Evolutionary conservation across 2,113 vertebrate genomes (phyloP).

Genomic region (Zeus faber): DNA sequence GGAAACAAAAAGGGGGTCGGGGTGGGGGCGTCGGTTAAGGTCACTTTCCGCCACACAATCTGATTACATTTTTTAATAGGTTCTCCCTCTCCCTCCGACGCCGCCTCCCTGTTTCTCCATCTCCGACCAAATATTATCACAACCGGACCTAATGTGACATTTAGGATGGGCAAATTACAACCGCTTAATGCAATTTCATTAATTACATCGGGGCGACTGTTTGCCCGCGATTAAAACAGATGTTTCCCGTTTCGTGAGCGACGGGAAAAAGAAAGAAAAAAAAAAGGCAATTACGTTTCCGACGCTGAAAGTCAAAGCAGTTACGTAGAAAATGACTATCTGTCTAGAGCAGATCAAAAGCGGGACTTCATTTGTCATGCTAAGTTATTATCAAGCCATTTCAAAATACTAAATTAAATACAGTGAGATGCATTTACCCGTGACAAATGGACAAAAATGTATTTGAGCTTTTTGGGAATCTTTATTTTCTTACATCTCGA

Average conservation of each 20-base stretch:
- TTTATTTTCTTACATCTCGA: too few species aligned
- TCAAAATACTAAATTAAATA: conserved; percentile 27
- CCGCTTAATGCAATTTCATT: conserved; percentile 54
- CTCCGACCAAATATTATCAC: conserved; percentile 56
- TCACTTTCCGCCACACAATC: conserved; percentile 51
- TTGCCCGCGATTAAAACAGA: conserved; percentile 54
- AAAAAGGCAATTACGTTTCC: conserved; percentile 27
- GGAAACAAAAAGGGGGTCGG: conserved; percentile 26
- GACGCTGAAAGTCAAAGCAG: conserved; percentile 2
- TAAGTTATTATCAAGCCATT: conserved; percentile 10
- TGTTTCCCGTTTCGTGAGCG: conserved; percentile 29
- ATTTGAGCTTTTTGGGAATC: conserved; percentile 36
- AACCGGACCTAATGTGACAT: conserved; percentile 56
- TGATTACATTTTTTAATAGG: conserved; percentile 60
- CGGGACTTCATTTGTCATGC: conserved; percentile 14
- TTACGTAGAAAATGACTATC: conserved; percentile 11
- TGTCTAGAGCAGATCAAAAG: conserved; percentile 9
- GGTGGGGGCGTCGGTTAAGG: conserved; percentile 39
- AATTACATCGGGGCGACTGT: conserved; percentile 49
- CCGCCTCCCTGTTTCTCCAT: conserved; percentile 28
- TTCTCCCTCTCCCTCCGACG: conserved; percentile 12
- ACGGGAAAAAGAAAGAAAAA: too few species aligned
- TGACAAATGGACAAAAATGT: conserved; percentile 40
- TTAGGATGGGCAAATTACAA: conserved; percentile 54
- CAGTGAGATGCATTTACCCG: conserved; percentile 23